A percentile compares a stretch with the other conserved stretches of the same genome.
Conservation (phyloP, 2,113 vertebrate genomes). For the Callipepla squamata region DNA sequence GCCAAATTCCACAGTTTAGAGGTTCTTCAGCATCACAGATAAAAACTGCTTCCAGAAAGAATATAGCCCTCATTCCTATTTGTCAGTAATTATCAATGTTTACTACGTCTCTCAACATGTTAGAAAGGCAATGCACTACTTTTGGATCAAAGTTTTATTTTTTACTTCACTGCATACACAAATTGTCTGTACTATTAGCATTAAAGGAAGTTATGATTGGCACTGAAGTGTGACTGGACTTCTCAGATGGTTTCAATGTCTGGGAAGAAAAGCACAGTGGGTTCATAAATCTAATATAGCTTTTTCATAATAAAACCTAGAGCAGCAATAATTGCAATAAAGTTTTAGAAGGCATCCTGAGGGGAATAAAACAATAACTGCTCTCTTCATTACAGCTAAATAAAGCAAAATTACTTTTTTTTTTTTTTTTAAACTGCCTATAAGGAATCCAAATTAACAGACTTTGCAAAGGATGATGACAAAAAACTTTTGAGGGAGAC, state of each 20-base stretch:
- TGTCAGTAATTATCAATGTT: not conserved
- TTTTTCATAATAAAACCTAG: conserved; percentile 35
- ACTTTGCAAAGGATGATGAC: not conserved
- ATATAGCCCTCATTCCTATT: not conserved
- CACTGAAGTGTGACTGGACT: not conserved
- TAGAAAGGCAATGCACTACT: not conserved
- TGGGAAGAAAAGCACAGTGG: conserved; percentile 12
- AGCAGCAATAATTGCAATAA: conserved; percentile 37
- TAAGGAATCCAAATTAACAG: conserved; percentile 2
- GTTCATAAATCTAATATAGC: conserved; percentile 35
- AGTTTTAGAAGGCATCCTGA: conserved; percentile 19
- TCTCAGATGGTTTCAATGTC: not conserved
- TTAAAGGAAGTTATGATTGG: not conserved
- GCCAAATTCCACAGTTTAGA: not conserved
- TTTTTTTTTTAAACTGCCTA: not conserved
- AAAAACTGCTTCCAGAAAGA: not conserved
- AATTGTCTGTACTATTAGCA: not conserved
- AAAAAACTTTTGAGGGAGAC: conserved; percentile 6
- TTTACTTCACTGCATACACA: not conserved
- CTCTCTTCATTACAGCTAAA: conserved; percentile 2
- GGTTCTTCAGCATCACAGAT: not conserved
- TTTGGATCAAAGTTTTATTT: not conserved
- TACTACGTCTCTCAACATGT: not conserved
- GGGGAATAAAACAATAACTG: conserved; percentile 29
- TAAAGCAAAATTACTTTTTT: not conserved